Evolutionary conservation across 2,888 invertebrate genomes (phyloP), one percentile per base, ranked within the genome.

Genomic region (Meteorus colon): DNA sequence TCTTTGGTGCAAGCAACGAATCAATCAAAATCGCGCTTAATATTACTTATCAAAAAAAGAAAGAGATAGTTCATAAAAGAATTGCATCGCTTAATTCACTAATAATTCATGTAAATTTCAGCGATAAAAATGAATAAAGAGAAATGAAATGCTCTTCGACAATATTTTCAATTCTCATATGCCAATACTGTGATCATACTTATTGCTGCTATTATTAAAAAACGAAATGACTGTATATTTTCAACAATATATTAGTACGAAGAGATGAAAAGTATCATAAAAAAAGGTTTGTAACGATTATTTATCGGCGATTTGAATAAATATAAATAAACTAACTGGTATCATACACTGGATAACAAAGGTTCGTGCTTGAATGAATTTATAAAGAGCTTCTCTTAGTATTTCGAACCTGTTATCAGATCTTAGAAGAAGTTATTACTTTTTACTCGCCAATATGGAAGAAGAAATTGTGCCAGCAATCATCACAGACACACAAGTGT

Each of bases 1-100:
- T 81, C 81, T 81, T 81, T 81, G 81, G 81, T 80, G 80, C 78
- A 78, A 74, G 78, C 73, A 31, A 59, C 60, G 68, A 72, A n/a
- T 24, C 55, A 70, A 73, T 34, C 65, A 75, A 27, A 48, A 73
- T 63, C 55, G 66, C 24, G 24, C 45, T 24, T 60, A 71, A 31
- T 71, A 68, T 12, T 12, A 37, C 62, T 74, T 27, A 72, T 29
- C 12, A 14, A 59, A 67, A 48, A 70, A 45, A 41, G 62, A 31
- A 14, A 29, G 5, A 31, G 24, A 27, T 51, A 29, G 6, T 27
- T n/a, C 31, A 31, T 51, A 24, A 63, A 31, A 34, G 12, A 34
- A n/a, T 41, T 41, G n/a, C 16, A 24, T 66, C 37, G 8, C 24
- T 66, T 66, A 41, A 2, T 66, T 1, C 12, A 10, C 14, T 41